Evolutionary conservation across 2,797 vertebrate species (phyloP).

Genomic region (Petrocephalus sullivani): DNA sequence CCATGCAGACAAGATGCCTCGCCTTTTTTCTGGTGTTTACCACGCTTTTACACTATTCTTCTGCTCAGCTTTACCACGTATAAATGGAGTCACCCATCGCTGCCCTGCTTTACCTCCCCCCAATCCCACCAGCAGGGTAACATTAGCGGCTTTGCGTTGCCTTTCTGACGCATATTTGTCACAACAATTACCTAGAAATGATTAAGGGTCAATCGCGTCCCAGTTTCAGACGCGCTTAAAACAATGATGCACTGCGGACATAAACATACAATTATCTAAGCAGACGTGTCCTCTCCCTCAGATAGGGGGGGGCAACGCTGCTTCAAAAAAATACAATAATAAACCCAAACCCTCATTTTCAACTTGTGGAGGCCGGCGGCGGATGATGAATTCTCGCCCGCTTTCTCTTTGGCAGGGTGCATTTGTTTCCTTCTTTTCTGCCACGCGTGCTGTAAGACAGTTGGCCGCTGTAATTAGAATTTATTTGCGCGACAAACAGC

Average conservation of each 20-base stretch:
- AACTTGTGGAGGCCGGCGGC: slow-evolving; percentile 43
- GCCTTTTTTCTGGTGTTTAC: slow-evolving; percentile 20
- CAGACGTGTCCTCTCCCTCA: neutral
- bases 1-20: neutral
- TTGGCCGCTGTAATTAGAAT: slow-evolving; percentile 40
- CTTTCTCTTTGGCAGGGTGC: slow-evolving; percentile 42
- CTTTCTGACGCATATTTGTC: slow-evolving; percentile 16
- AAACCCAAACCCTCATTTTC: slow-evolving; percentile 42
- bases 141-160: slow-evolving; percentile 20
- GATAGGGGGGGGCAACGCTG: slow-evolving; percentile 18
- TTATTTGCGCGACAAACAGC: slow-evolving; percentile 38
- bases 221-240: slow-evolving; percentile 13
- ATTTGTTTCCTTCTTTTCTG: slow-evolving; percentile 44
- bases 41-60: slow-evolving; percentile 45
- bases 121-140: neutral
- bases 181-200: slow-evolving; percentile 16
- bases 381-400: slow-evolving; percentile 38
- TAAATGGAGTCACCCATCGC: slow-evolving; percentile 31
- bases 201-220: slow-evolving; percentile 20
- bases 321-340: slow-evolving; percentile 28
- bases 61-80: slow-evolving; percentile 33
- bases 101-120: slow-evolving; percentile 31
- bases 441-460: slow-evolving; percentile 41
- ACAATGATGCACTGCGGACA: slow-evolving; percentile 18
- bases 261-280: slow-evolving; percentile 22